Conservation (phyloP, 2,113 vertebrate species). For the Vimba vimba region DNA sequence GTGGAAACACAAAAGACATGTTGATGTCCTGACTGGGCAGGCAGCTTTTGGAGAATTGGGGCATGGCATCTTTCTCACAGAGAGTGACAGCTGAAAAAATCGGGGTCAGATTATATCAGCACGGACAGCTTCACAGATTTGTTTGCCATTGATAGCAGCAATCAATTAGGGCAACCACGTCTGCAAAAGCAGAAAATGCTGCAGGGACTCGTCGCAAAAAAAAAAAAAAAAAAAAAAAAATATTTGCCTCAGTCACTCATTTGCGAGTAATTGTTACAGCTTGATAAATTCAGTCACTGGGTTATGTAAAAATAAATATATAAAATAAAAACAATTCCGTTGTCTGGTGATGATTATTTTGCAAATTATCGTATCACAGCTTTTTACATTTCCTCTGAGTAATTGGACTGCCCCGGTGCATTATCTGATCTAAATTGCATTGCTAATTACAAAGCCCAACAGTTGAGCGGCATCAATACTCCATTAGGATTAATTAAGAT, state of each 20-base stretch:
- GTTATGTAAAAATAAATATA: conserved; percentile 51
- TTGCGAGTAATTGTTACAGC: not conserved
- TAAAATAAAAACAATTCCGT: conserved; percentile 17
- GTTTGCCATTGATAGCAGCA: conserved; percentile 92
- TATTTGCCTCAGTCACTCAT: not conserved
- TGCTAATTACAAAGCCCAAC: conserved; percentile 97
- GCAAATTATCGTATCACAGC: conserved; percentile 72
- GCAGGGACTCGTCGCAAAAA: conserved; percentile 58
- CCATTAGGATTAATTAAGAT: conserved; percentile 99
- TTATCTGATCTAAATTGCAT: conserved; percentile 90
- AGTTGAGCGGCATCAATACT: conserved; percentile 93
- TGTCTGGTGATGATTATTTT: conserved; percentile 69
- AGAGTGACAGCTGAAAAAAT: conserved; percentile 90
- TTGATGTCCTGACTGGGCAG: conserved; percentile 73
- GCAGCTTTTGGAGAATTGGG: conserved; percentile 73
- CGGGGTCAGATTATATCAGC: conserved; percentile 92
- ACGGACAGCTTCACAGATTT: conserved; percentile 91
- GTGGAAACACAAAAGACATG: conserved; percentile 71
- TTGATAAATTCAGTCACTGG: conserved; percentile 25
- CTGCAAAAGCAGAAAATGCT: conserved; percentile 60
- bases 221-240: not conserved
- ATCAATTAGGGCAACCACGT: conserved; percentile 82
- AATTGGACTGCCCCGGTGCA: conserved; percentile 84
- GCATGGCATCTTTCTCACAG: conserved; percentile 93
- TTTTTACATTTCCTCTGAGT: conserved; percentile 80